Base-by-base conservation (phyloP, 2,113 vertebrate genomes). In the Spermophilus dauricus region DNA sequence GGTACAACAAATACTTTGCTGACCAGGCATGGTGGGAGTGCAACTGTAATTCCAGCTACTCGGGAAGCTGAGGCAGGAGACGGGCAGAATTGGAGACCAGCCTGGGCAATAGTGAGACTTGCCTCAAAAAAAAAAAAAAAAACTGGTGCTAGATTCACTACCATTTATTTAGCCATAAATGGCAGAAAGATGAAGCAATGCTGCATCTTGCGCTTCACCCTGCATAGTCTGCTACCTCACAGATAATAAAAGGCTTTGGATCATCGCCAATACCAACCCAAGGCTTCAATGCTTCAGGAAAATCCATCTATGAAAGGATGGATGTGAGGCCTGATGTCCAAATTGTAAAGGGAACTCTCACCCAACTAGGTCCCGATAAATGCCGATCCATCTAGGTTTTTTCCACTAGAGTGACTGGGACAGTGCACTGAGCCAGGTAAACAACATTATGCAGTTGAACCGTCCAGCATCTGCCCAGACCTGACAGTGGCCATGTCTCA, bases 221-320 rank as follows among this genome's bases (percentile, higher is more conserved):
- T 34, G 39, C 28, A 7, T 51, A 32, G 42, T 89, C 85, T 12
- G 77, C 89, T 17, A 78, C 37, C 18, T 51, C 51, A 28, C 73
- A 48, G 48, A 51, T 13, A 51, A 30, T 48, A 45, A 96, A 81
- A 70, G 98, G 98, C 26, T 97, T 95, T 37, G 92, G 22, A 45
- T 99, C 99, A 13, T 20, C 17, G 14, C 94, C 93, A 1, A 97
- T 70, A 37, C 72, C 94, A 83, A 97, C 97, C 51, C 91, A 97
- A 48, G 96, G 96, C n/a, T 77, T 94, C 4, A 97, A 67, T 70
- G 53, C 95, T 61, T 96, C 90, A 9, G 89, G 3, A 85, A 82
- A 97, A 97, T 39, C 65, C 83, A 2, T 89, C 91, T 24, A 8
- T 91, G 63, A 97, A 98, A 26, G 97, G 94, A 75, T 96, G 93